Evolutionary conservation across 2,888 invertebrate genomes (phyloP), one percentile per base, ranked within the genome.

Genomic region (Philopedon plagiatum): DNA sequence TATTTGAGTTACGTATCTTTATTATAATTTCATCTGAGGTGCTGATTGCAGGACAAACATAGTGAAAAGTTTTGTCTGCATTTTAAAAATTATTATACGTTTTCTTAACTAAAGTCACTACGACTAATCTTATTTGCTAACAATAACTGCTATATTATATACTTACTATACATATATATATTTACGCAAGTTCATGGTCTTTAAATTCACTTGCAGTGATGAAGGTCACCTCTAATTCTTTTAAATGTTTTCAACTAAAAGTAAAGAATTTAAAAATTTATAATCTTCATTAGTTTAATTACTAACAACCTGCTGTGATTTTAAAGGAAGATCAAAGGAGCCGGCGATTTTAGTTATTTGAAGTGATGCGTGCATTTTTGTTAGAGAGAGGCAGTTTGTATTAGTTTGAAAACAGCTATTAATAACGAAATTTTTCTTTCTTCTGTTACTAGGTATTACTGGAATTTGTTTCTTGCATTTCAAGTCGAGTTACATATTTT

Each of bases 241-340:
- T 51, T 70, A 70, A 71, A 62, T 34, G 57, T 56, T 69, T 63
- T 68, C 64, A 60, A 68, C 73, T 64, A 69, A 69, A 69, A 56
- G 68, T 34, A 8, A 15, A 29, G 64, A 73, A 73, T 68, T 60
- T 69, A 58, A 68, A 68, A 69, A 69, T 68, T 73, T 67, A 68
- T 73, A 68, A 68, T 69, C 61, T 73, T 58, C 73, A 51, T 73
- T 68, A 64, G 73, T 64, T 68, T 73, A 73, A 73, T 73, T 69
- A 63, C 60, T 41, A 61, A 56, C 60, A 41, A 61, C 71, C 71
- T 66, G 71, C 71, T 63, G 67, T 67, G 67, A 72, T 72, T 63
- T 58, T 39, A 62, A 54, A 21, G 49, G 64, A 39, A 67, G 58
- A 72, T 72, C 72, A 72, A 72, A 72, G 67, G 34, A 11, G 51